These are phyloP conservation scores for Eutolmus rufibarbis DNA, from an alignment of 2,888 invertebrate genomes.

Conservation along the genomic window DNA sequence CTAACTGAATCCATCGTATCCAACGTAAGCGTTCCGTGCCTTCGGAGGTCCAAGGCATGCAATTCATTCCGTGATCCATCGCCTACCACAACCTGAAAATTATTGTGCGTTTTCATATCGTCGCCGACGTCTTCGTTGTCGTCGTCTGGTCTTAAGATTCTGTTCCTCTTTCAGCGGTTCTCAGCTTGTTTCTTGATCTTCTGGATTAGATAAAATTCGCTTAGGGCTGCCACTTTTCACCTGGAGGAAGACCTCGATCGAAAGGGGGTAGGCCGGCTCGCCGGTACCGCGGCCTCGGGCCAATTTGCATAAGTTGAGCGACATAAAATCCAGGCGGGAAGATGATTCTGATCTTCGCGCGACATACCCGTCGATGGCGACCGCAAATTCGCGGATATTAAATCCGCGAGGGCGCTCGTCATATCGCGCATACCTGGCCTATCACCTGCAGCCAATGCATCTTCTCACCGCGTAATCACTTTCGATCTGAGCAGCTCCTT, in stretches of 20 bases:
- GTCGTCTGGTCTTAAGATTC: background rate
- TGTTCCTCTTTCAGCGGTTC: constrained; percentile 16
- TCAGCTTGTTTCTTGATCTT: constrained; percentile 13
- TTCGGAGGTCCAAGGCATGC: background rate
- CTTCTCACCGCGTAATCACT: background rate
- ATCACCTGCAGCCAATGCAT: background rate
- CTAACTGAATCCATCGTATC: constrained; percentile 40
- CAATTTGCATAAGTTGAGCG: background rate
- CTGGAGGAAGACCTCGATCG: background rate
- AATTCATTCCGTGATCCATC: constrained; percentile 41
- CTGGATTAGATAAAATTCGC: background rate
- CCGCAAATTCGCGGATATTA: background rate
- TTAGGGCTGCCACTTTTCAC: constrained; percentile 25
- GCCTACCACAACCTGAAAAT: constrained; percentile 41
- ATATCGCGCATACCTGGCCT: background rate
- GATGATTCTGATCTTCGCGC: background rate
- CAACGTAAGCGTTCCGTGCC: background rate
- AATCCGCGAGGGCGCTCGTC: background rate
- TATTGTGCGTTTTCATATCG: constrained; percentile 39
- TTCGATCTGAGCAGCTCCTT: background rate
- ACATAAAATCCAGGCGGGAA: background rate
- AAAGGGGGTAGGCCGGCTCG: background rate
- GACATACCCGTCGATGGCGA: background rate
- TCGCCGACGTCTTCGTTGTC: background rate
- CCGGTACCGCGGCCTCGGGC: background rate